A percentile compares a stretch with the other conserved stretches of the same genome.
Evolutionary conservation across 2,888 invertebrate genomes (phyloP).

Genomic region (Lycaena phlaeas): DNA sequence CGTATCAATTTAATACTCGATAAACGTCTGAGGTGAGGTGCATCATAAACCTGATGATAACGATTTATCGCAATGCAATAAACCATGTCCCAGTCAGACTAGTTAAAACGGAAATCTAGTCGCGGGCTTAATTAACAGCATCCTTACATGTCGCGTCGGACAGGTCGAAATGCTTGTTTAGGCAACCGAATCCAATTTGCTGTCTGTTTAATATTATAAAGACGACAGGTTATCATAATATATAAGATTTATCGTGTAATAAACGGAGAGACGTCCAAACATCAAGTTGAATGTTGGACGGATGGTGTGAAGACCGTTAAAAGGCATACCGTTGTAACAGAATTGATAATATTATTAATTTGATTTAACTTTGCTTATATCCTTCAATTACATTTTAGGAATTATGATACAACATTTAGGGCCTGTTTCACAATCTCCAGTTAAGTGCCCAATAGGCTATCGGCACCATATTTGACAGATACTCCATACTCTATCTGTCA

Average conservation of each 20-base stretch:
- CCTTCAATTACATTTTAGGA: too few species aligned
- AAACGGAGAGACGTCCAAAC: not conserved
- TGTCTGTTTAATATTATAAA: not conserved
- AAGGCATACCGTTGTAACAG: too few species aligned
- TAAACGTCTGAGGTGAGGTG: conserved; percentile 8
- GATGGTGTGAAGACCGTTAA: too few species aligned
- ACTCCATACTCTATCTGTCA: too few species aligned
- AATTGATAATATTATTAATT: too few species aligned
- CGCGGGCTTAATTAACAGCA: conserved; percentile 57
- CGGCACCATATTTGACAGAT: too few species aligned
- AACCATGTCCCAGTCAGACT: conserved; percentile 31
- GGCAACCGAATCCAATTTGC: conserved; percentile 16
- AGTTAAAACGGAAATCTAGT: conserved; percentile 63
- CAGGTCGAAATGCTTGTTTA: conserved; percentile 25
- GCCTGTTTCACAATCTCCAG: too few species aligned
- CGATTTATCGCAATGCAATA: conserved; percentile 19
- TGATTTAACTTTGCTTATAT: not conserved
- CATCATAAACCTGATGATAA: conserved; percentile 14
- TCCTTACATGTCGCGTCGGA: conserved; percentile 45
- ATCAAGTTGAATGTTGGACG: too few species aligned
- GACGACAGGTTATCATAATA: not conserved
- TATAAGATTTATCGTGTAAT: not conserved
- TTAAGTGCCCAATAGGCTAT: too few species aligned
- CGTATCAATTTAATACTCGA: conserved; percentile 1
- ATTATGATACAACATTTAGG: too few species aligned